Evolutionary conservation across 2,113 vertebrate genomes (phyloP).

Genomic region (Colaptes auratus): DNA sequence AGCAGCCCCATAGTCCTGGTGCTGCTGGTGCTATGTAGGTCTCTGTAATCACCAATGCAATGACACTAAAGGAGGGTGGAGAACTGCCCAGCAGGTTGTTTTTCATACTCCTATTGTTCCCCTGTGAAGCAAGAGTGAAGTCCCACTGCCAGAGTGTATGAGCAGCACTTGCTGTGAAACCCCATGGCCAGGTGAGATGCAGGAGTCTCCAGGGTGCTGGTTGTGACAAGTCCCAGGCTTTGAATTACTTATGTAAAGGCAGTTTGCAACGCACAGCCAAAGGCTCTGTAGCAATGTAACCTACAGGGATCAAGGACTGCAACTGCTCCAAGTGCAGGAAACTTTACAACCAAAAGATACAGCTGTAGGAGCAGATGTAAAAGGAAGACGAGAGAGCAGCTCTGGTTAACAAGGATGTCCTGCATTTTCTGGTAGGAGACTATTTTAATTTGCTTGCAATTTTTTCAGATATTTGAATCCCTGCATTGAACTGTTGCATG

Average conservation of each 20-base stretch:
- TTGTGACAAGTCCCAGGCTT: background rate
- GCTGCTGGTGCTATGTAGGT: background rate
- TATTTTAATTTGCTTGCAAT: background rate
- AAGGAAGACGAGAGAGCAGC: background rate
- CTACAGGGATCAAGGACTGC: background rate
- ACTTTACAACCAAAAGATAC: background rate
- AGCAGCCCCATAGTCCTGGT: background rate
- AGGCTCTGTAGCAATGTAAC: background rate
- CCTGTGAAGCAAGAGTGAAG: background rate
- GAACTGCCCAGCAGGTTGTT: background rate
- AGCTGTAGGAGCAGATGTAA: background rate
- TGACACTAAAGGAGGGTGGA: background rate
- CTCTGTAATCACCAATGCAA: background rate
- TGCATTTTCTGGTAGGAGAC: background rate
- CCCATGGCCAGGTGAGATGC: rapidly evolving
- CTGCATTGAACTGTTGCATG: background rate
- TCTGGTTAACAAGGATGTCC: background rate
- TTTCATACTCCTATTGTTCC: background rate
- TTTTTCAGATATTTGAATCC: background rate
- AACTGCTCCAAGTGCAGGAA: background rate
- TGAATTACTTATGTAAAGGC: background rate
- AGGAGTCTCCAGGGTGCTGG: background rate
- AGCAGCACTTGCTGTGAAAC: background rate
- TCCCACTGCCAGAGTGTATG: background rate
- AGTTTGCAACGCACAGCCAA: background rate